A percentile compares a stretch with the other conserved stretches of the same genome.
Evolutionary conservation across 2,113 vertebrate species (phyloP).

Genomic region (Sturnira hondurensis): DNA sequence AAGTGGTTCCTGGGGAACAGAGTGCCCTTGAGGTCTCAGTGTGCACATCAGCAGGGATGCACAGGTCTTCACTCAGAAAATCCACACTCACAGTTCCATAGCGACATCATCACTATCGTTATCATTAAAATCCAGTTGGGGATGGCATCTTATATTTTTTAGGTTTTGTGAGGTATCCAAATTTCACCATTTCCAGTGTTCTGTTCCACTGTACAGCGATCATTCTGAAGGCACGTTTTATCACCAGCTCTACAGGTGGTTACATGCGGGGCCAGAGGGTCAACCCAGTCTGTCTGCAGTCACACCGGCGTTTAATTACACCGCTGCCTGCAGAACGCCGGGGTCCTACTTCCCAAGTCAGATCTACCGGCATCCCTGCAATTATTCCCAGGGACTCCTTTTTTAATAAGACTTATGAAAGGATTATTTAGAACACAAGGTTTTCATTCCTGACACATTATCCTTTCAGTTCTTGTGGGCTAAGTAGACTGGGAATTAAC

Average conservation of each 20-base stretch:
- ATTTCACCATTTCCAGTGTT: neutral
- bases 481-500: slow-evolving; percentile 38
- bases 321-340: neutral
- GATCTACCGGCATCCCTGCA: neutral
- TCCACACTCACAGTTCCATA: neutral
- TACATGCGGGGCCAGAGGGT: neutral
- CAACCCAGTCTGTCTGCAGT: neutral
- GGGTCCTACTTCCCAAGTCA: neutral
- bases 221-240: neutral
- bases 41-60: neutral
- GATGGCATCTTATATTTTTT: neutral
- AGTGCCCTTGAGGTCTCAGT: neutral
- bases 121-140: too few relatives aligned
- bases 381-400: slow-evolving; percentile 5
- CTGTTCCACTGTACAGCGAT: neutral
- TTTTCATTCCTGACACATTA: slow-evolving; percentile 55
- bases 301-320: accelerated
- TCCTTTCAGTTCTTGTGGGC: slow-evolving; percentile 44
- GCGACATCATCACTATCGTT: too few relatives aligned
- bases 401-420: neutral
- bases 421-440: slow-evolving; percentile 33
- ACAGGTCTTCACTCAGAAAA: neutral
- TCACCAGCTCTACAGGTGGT: neutral
- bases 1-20: neutral
- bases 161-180: neutral